Evolutionary conservation across 2,113 vertebrate genomes (phyloP).

Genomic region (Carollia perspicillata): DNA sequence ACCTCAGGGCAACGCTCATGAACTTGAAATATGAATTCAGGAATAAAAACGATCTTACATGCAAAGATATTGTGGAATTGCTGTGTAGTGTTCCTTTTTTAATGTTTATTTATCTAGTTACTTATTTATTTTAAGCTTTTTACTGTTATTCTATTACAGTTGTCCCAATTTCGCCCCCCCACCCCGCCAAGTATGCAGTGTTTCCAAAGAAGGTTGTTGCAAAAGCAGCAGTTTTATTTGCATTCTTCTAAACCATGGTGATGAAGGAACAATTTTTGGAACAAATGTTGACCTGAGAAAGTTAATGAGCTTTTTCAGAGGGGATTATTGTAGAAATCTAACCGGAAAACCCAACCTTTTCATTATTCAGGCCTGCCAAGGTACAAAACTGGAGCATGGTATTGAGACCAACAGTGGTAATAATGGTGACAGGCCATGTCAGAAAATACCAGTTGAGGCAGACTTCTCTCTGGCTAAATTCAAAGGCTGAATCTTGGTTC

Average conservation of each 20-base stretch:
- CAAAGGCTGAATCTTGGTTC: conserved; percentile 93
- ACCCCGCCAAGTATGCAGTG: not conserved
- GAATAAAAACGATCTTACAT: conserved; percentile 90
- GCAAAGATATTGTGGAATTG: conserved; percentile 81
- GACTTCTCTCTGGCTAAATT: conserved; percentile 86
- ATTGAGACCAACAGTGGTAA: conserved; percentile 57
- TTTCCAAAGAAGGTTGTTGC: conserved; percentile 89
- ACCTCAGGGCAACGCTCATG: conserved; percentile 86
- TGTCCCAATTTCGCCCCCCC: no score
- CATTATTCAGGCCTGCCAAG: conserved; percentile 96
- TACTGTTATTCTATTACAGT: no score
- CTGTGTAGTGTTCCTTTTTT: conserved; percentile 65
- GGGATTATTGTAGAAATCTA: conserved; percentile 85
- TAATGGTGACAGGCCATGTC: conserved; percentile 68
- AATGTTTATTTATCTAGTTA: no score
- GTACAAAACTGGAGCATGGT: conserved; percentile 86
- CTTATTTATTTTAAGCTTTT: no score
- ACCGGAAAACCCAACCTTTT: conserved; percentile 95
- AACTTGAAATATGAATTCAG: conserved; percentile 90
- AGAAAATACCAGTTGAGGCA: conserved; percentile 92
- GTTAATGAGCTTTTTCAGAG: conserved; percentile 86
- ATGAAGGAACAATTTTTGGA: conserved; percentile 90
- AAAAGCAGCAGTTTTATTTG: conserved; percentile 89
- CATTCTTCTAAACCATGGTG: conserved; percentile 91
- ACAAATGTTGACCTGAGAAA: conserved; percentile 86